Evolutionary conservation across 2,113 vertebrate species (phyloP), one percentile per base, ranked within the genome.

Genomic region (Coptodon bakossiorum): DNA sequence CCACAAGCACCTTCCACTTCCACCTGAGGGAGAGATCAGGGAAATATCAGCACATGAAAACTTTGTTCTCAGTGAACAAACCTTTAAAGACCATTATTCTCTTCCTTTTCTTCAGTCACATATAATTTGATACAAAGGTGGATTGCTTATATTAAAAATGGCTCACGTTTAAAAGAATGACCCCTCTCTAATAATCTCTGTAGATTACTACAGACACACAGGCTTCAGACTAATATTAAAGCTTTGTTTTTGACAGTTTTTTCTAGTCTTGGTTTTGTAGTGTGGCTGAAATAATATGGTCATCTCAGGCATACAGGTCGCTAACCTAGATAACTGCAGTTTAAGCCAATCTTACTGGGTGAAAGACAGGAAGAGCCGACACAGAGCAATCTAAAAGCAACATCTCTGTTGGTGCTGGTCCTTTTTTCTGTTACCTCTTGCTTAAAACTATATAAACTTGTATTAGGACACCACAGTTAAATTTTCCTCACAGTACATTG

Each of bases 1-100:
- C 98, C 57, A 98, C 96, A 84, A 99, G 95, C 24, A 96, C 92
- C 56, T 91, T 90, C 97, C 97, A 97, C 17, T 88, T 94, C 93
- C 95, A 95, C 86, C 97, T 97, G 90, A 63, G 50, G 48, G 86
- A 78, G 52, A 73, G 24, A 19, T 68, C 4, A 12, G 7, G 13
- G 17, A 79, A 29, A 66, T 66, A 38, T 73, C 24, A 38, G 16
- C 81, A 12, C 9, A 56, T 78, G 43, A 34, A 76, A 57, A 56
- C 11, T 36, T 36, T 63, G 59, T 63, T 43, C 66, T 43, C n/a
- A 24, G n/a, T 43, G n/a, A 71, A 24, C 63, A 68, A 68, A 68
- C 11, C n/a, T 71, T 76, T 76, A 48, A 29, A 48, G 40, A 29
- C 40, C 0, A 76, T 48, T 48, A 48, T 11, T 76, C 13, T 29